phyloP scores from a whole-genome alignment of 2,797 vertebrate genomes.

The Pygocentrus nattereri region DNA sequence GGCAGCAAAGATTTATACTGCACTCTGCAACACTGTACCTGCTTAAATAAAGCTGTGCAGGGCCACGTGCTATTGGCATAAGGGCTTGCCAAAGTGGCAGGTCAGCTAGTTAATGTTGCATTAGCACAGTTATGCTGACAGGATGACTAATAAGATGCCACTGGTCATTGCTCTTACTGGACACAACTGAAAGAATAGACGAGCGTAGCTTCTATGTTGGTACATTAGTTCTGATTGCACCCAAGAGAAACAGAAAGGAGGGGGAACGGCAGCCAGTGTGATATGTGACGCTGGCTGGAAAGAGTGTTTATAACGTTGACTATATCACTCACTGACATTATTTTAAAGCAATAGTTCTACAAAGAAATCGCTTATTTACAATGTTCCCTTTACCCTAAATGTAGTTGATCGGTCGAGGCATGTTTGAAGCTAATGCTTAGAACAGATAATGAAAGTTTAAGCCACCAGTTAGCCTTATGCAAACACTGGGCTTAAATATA shows the following conservation, averaged over 20 bases:
- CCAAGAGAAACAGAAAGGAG: neutral
- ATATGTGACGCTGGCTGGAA: no score
- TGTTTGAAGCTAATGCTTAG: no score
- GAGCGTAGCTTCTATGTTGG: neutral
- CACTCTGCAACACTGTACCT: constrained; percentile 4
- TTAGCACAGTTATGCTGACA: constrained; percentile 19
- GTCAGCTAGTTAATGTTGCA: constrained; percentile 28
- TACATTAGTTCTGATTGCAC: neutral
- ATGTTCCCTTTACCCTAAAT: no score
- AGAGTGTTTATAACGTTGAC: neutral
- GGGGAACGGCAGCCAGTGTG: neutral
- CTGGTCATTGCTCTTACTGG: constrained; percentile 9
- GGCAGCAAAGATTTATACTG: constrained; percentile 1
- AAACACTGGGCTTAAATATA: no score
- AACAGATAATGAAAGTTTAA: no score
- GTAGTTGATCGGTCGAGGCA: no score
- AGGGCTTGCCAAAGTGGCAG: constrained; percentile 25
- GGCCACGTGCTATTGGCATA: constrained; percentile 6
- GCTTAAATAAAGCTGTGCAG: neutral
- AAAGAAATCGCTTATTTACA: no score
- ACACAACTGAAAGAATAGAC: neutral
- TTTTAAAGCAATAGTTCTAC: neutral
- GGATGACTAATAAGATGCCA: constrained; percentile 23
- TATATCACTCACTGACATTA: neutral
- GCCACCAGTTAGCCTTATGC: no score